Conservation (phyloP, 2,113 vertebrate species). For the Meles meles region DNA sequence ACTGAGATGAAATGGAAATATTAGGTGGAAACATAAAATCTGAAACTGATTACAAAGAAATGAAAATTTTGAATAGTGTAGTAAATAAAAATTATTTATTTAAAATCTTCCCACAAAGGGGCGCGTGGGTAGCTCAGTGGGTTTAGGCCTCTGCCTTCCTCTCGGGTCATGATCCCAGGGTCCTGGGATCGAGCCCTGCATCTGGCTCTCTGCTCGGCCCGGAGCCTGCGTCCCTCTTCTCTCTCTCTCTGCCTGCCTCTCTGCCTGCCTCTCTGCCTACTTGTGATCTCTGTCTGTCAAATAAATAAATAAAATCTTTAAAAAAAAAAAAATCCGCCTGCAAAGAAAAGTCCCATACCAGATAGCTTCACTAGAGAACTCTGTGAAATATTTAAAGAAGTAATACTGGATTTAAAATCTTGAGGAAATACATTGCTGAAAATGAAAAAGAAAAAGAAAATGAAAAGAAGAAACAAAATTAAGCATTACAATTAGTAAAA, state of each 20-base stretch:
- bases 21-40: neutral
- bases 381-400: neutral
- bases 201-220: too few species aligned
- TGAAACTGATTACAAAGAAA: neutral
- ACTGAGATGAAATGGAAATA: neutral
- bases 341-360: neutral
- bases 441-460: neutral
- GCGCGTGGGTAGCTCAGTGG: too few species aligned
- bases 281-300: too few species aligned
- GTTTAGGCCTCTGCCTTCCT: too few species aligned
- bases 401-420: neutral
- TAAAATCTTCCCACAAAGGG: neutral
- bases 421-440: neutral
- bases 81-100: neutral
- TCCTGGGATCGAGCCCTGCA: too few species aligned
- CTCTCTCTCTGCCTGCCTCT: too few species aligned
- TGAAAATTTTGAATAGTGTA: neutral
- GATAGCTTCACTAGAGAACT: neutral
- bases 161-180: too few species aligned
- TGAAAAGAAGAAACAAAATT: neutral
- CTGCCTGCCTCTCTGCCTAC: too few species aligned
- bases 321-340: neutral
- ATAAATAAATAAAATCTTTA: too few species aligned
- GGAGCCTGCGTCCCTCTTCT: too few species aligned
- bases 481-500: neutral